Conservation (phyloP, 2,888 invertebrate genomes). For the Sminthurides aquaticus region DNA sequence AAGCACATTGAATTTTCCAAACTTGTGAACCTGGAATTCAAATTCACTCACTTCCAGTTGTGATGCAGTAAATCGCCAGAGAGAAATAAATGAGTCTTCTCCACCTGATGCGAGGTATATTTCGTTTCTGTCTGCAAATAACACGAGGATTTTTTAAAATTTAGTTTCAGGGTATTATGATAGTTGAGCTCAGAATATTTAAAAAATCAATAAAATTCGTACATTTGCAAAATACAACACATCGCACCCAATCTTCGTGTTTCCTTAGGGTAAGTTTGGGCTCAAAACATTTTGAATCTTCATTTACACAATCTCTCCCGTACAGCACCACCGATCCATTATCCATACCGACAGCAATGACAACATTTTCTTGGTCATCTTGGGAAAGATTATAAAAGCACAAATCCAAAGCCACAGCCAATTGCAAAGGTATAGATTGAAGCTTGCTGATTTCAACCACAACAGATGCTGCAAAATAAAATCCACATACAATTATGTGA, state of each 20-base stretch:
- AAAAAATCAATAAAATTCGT: conserved; percentile 3
- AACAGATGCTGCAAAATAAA: background rate
- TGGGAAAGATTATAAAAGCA: conserved; percentile 29
- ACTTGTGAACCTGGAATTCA: conserved; percentile 39
- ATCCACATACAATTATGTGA: no score
- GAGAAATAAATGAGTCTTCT: conserved; percentile 40
- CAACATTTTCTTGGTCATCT: conserved; percentile 11
- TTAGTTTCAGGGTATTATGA: background rate
- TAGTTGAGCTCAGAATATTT: background rate
- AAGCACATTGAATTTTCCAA: conserved; percentile 29
- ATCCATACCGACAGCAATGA: conserved; percentile 37
- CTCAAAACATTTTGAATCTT: conserved; percentile 14
- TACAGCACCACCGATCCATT: conserved; percentile 32
- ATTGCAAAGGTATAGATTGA: conserved; percentile 20
- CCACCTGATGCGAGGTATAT: conserved; percentile 38
- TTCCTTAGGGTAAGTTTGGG: conserved; percentile 28
- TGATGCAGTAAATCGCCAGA: conserved; percentile 34
- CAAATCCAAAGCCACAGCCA: conserved; percentile 34
- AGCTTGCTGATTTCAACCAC: background rate
- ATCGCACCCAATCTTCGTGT: conserved; percentile 43
- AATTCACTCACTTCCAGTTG: conserved; percentile 29
- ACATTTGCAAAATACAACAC: conserved; percentile 35
- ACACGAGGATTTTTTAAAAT: background rate
- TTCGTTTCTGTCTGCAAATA: conserved; percentile 14
- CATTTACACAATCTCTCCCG: conserved; percentile 6